These are phyloP conservation scores for Synaphobranchus kaupii DNA, from an alignment of 2,797 vertebrate genomes.

Conservation along the genomic window DNA sequence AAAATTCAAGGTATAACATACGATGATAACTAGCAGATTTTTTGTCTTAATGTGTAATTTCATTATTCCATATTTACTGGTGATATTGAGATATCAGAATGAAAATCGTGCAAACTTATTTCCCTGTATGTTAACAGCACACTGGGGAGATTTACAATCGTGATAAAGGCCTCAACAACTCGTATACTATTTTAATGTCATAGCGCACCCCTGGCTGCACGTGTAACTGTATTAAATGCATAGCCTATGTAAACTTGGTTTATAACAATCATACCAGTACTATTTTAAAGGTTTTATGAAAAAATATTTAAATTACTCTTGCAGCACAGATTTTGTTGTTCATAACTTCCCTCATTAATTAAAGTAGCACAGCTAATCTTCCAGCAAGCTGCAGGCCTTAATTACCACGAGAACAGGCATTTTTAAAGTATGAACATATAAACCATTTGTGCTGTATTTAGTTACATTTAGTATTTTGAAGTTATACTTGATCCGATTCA, in stretches of 20 bases:
- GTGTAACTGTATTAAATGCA: neutral
- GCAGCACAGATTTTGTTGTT: neutral
- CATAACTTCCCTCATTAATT: neutral
- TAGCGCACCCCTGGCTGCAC: neutral
- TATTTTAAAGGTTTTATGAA: neutral
- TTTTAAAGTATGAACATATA: neutral
- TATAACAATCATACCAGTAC: neutral
- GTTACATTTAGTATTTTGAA: neutral
- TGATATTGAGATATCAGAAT: neutral
- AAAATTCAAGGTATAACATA: neutral
- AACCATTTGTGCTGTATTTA: neutral
- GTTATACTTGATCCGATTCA: neutral
- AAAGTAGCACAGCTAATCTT: neutral
- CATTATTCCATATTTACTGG: neutral
- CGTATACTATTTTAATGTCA: neutral
- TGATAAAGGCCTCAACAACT: neutral
- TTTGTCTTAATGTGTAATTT: neutral
- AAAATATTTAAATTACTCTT: neutral
- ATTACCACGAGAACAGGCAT: neutral
- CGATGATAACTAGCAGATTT: neutral
- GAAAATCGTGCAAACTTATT: neutral
- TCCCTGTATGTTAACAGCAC: neutral
- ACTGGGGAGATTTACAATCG: neutral
- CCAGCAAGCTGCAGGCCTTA: neutral
- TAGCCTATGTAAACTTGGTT: neutral